These are phyloP conservation scores for Scytalopus superciliaris DNA, from an alignment of 2,113 vertebrate genomes.

Conservation along the genomic window DNA sequence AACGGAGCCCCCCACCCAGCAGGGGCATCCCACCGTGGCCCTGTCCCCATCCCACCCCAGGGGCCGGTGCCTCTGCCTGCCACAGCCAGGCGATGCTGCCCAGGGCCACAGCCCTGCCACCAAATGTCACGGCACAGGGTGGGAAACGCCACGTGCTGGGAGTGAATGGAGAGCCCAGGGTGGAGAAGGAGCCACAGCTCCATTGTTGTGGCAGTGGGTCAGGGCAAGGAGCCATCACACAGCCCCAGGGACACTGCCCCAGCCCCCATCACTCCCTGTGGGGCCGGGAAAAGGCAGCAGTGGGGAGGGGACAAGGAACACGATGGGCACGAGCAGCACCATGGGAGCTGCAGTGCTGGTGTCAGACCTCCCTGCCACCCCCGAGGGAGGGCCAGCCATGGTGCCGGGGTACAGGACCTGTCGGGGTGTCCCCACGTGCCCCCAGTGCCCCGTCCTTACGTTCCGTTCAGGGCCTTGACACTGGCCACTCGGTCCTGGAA, in stretches of 20 bases:
- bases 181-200: not conserved
- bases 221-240: not conserved
- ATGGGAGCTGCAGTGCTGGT: rapidly evolving
- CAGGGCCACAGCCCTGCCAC: not conserved
- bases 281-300: not conserved
- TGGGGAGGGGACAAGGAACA: not conserved
- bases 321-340: rapidly evolving
- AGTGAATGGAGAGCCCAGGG: rapidly evolving
- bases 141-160: rapidly evolving
- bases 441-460: constrained; percentile 73
- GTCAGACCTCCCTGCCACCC: not conserved
- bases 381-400: rapidly evolving
- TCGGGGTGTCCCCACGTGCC: not conserved
- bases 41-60: not conserved
- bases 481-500: constrained; percentile 93
- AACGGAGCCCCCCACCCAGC: rapidly evolving
- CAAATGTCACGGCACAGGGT: rapidly evolving
- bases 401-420: rapidly evolving
- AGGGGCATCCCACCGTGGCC: rapidly evolving
- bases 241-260: not conserved
- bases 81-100: not conserved
- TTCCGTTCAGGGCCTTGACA: constrained; percentile 84
- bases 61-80: not conserved
- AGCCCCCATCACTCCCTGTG: rapidly evolving
- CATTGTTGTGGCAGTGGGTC: rapidly evolving